phyloP scores from a whole-genome alignment of 2,797 vertebrate species.

The Mormyrops attenuatus region DNA sequence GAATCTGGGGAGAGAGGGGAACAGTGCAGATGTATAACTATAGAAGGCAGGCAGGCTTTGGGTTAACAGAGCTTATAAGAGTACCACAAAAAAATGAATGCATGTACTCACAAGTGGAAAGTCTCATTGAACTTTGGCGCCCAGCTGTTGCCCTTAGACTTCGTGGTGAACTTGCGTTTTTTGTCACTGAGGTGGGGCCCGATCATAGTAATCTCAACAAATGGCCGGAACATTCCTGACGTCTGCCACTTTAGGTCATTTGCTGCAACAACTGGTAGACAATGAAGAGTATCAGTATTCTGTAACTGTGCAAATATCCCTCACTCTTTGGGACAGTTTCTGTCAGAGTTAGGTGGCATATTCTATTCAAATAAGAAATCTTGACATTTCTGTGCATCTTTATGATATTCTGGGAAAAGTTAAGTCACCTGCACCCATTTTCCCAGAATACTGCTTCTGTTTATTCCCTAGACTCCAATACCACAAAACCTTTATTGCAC shows the following conservation, averaged over 20 bases:
- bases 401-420: background rate
- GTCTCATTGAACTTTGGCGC: slow-evolving; percentile 94
- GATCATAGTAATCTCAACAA: slow-evolving; percentile 88
- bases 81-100: background rate
- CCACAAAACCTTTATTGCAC: background rate
- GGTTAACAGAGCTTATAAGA: background rate
- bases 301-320: background rate
- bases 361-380: background rate
- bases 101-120: slow-evolving; percentile 86
- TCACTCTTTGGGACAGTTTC: background rate
- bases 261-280: slow-evolving; percentile 75
- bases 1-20: background rate
- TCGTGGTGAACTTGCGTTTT: slow-evolving; percentile 93
- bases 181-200: slow-evolving; percentile 93
- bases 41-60: background rate
- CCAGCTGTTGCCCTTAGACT: slow-evolving; percentile 99
- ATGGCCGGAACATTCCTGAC: slow-evolving; percentile 92
- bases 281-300: background rate
- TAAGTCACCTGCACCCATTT: background rate
- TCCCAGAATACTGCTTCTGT: background rate
- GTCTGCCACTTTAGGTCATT: slow-evolving; percentile 96
- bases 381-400: background rate
- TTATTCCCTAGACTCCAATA: background rate
- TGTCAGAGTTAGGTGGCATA: background rate
- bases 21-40: background rate